Conservation (phyloP, 2,888 invertebrate species). For the Heliconius sara region DNA sequence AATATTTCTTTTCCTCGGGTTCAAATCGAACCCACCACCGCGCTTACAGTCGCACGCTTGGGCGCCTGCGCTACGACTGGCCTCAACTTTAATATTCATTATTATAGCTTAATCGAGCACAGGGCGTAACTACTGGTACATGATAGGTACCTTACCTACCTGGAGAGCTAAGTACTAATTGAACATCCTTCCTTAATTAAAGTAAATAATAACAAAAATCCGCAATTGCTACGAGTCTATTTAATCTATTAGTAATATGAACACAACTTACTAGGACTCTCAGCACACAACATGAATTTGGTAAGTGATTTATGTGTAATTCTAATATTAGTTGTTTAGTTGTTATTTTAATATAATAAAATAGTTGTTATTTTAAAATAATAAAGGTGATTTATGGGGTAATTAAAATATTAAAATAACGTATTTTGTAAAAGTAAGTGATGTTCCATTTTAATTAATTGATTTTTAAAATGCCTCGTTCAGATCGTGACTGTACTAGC, state of each 20-base stretch:
- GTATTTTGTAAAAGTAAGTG: neutral
- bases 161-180: neutral
- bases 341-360: neutral
- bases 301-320: constrained; percentile 22
- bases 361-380: neutral
- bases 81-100: neutral
- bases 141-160: neutral
- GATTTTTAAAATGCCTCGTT: neutral
- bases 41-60: no score
- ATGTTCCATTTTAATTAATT: neutral
- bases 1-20: no score
- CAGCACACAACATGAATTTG: constrained; percentile 41
- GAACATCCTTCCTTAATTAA: constrained; percentile 19
- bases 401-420: no score
- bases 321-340: neutral
- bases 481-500: constrained; percentile 35
- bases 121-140: neutral
- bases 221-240: constrained; percentile 31
- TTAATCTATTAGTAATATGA: constrained; percentile 23
- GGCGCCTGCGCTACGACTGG: no score
- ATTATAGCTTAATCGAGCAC: neutral
- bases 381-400: neutral
- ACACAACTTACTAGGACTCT: constrained; percentile 27
- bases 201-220: constrained; percentile 15
- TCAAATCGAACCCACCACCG: no score